phyloP scores from a whole-genome alignment of 2,888 invertebrate species.

The Axea sp. region DNA sequence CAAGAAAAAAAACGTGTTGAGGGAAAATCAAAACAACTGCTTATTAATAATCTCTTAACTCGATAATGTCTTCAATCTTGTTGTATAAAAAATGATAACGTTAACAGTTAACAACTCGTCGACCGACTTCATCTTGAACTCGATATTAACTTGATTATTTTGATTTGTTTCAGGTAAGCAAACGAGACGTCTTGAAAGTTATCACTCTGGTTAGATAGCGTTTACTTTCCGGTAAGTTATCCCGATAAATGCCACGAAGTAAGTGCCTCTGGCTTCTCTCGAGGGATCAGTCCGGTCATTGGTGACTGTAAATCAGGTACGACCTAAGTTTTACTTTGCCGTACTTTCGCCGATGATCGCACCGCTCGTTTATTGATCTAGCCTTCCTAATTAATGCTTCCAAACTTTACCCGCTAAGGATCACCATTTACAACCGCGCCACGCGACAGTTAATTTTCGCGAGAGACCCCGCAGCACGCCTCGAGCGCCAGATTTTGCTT shows the following conservation, averaged over 20 bases:
- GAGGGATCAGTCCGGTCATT: conserved; percentile 56
- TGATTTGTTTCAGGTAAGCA: conserved; percentile 73
- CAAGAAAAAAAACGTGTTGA: too few relatives aligned
- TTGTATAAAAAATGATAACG: neutral
- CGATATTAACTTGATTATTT: conserved; percentile 50
- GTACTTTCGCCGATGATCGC: conserved; percentile 62
- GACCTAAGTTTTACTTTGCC: conserved; percentile 60
- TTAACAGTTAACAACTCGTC: neutral
- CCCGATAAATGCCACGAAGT: conserved; percentile 50
- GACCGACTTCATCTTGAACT: conserved; percentile 6
- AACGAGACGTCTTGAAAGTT: conserved; percentile 45
- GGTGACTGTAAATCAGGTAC: conserved; percentile 62
- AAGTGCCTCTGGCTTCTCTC: conserved; percentile 58
- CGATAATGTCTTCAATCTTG: too few relatives aligned
- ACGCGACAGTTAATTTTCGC: conserved; percentile 58
- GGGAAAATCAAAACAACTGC: too few relatives aligned
- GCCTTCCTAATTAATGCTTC: conserved; percentile 64
- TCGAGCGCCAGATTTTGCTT: conserved; percentile 6
- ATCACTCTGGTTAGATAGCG: conserved; percentile 56
- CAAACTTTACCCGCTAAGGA: conserved; percentile 56
- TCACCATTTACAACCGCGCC: conserved; percentile 53
- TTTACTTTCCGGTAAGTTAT: conserved; percentile 66
- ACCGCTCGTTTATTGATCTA: conserved; percentile 63
- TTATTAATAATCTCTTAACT: too few relatives aligned
- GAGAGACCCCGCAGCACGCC: conserved; percentile 10